Base-by-base conservation (phyloP, 1,140 invertebrate species). In the Luehdorfia chinensis region DNA sequence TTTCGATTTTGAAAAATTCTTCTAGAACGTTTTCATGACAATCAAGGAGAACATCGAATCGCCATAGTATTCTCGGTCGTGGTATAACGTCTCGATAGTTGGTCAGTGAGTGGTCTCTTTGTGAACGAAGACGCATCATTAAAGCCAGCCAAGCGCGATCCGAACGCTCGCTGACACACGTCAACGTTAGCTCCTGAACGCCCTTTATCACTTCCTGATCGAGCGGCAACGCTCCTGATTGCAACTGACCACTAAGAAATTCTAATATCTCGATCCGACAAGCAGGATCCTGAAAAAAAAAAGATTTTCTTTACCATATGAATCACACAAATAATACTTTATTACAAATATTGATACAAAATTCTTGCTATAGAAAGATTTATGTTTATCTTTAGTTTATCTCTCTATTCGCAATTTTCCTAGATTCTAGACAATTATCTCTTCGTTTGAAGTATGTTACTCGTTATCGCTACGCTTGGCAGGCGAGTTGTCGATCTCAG, bases 1-100 rank as follows among this genome's bases (percentile, higher is more conserved):
- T 12, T 11, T 64, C 59, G 25, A 84, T 80, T 34, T 72, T 39
- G 33, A 86, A 79, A 45, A 86, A 86, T 3, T 84, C 46, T 27
- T 62, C 49, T 7, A 87, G 18, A 12, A 70, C 75, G 2, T 68
- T 53, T 5, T 70, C 56, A 31, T 76, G 67, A 11, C 46, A 48
- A 11, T 65, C 61, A 2, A 69, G 55, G 14, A 59, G 48, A 0
- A 58, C 55, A 34, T 73, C 49, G 11, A 84, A 34, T 4, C 59
- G 59, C 77, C 80, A 84, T 2, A 66, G 50, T 0, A 80, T 49
- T n/a, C 77, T 63, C 4, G 77, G 71, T 1, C 67, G 59, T 1
- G 41, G 48, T 1, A 55, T 48, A n/a, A 57, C 55, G 36, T 59
- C 59, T 13, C 37, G 27, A 34, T 57, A 57, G 23, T 52, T 49